Evolutionary conservation across 2,888 invertebrate genomes (phyloP), one percentile per base, ranked within the genome.

Genomic region (Aphodius granarius): DNA sequence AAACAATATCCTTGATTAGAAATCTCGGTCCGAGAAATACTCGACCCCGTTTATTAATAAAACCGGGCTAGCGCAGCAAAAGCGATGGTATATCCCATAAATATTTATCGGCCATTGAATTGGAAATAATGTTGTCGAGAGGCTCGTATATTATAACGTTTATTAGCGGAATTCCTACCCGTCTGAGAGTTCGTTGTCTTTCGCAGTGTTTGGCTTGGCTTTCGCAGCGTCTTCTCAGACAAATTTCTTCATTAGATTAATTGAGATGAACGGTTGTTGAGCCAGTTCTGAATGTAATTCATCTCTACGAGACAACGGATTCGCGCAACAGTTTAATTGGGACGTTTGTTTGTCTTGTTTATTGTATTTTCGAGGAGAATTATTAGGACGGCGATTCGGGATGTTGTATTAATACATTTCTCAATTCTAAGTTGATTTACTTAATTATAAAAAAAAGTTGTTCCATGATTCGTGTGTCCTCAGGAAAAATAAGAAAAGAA

Each of bases 1-100:
- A 22, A 68, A 68, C 16, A 68, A 68, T 68, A 21, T 68, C 22
- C 20, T n/a, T n/a, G 68, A 68, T 68, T 68, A 68, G 20, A 18
- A 68, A 21, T 6, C 20, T 0, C 13, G 16, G 21, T 6, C 16
- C 15, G 0, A 2, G 20, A 68, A 19, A 13, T 13, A 43, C 43
- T 6, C 43, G 9, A 43, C 13, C 43, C 43, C 43, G 43, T 43
- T 43, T 43, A 43, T 43, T 43, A 43, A 43, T 43, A 43, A 43
- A 43, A 19, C 4, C 62, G 16, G 13, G 63, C 17, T 15, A 0
- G 4, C 20, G 9, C 5, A 4, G 66, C 21, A 66, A 15, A 18
- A 17, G 15, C 66, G 66, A 22, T 18, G 68, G 22, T n/a, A 68
- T 16, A 15, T 68, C 19, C 43, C 43, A 43, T 43, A 43, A 43